A percentile compares a stretch with the other conserved stretches of the same genome.
phyloP scores from a whole-genome alignment of 2,113 vertebrate species.

The Pycnonotus jocosus region DNA sequence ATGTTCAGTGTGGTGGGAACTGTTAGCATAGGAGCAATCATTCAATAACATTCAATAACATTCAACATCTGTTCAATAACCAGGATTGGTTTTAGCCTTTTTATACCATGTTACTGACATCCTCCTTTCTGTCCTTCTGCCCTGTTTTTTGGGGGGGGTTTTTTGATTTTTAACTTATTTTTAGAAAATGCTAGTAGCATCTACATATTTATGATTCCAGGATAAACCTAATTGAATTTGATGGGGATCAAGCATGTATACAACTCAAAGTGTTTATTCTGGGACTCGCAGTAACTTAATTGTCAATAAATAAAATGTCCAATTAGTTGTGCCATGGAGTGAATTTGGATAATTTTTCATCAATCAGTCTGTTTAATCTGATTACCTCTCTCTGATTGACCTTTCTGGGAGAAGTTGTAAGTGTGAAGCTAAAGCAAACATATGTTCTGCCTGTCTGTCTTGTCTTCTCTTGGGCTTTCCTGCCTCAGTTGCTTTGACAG shows the following conservation, averaged over 20 bases:
- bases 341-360: slow-evolving; percentile 47
- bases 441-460: background rate
- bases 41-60: too few relatives aligned
- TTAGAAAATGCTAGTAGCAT: background rate
- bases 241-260: background rate
- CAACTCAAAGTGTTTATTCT: slow-evolving; percentile 2
- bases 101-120: background rate
- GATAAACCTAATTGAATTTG: background rate
- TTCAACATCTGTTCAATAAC: too few relatives aligned
- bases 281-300: slow-evolving; percentile 4
- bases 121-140: background rate
- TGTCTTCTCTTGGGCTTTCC: background rate
- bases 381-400: background rate
- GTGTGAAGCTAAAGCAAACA: background rate
- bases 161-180: background rate
- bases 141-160: background rate
- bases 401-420: background rate
- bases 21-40: background rate
- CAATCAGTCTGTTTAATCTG: background rate
- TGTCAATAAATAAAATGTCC: background rate
- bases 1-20: background rate
- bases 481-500: background rate
- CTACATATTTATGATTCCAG: background rate
- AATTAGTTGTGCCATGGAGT: background rate
- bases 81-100: background rate